These are phyloP conservation scores for Sitta carolinensis DNA, from an alignment of 2,797 vertebrate species.

Conservation along the genomic window DNA sequence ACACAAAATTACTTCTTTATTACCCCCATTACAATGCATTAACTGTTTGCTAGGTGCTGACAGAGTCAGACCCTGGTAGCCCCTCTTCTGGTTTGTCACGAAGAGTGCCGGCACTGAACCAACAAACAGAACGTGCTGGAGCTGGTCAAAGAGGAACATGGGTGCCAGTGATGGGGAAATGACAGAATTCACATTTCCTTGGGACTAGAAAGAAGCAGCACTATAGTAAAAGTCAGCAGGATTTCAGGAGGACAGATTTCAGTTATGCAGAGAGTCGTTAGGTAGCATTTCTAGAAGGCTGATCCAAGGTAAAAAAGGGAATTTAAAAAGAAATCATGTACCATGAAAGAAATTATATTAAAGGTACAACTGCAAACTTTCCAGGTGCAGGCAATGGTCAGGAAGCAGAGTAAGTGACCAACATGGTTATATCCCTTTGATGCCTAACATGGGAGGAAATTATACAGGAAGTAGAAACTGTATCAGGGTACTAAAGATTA, in stretches of 20 bases:
- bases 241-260: background rate
- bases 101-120: background rate
- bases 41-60: slow-evolving; percentile 16
- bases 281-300: background rate
- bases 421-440: background rate
- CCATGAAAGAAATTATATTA: background rate
- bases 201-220: background rate
- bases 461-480: background rate
- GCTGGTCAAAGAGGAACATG: background rate
- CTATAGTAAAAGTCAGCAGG: background rate
- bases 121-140: background rate
- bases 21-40: slow-evolving; percentile 14
- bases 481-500: background rate
- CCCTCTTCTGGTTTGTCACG: background rate
- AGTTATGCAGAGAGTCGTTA: background rate
- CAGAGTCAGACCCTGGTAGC: background rate
- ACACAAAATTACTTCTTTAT: slow-evolving; percentile 29
- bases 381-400: background rate
- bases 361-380: background rate
- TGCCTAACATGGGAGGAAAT: background rate
- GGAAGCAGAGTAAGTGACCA: background rate
- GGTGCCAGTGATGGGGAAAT: background rate
- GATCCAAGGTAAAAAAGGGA: background rate
- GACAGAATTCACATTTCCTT: slow-evolving; percentile 35
- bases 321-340: background rate